Conservation (phyloP, 2,797 vertebrate genomes). For the Chelmon rostratus region DNA sequence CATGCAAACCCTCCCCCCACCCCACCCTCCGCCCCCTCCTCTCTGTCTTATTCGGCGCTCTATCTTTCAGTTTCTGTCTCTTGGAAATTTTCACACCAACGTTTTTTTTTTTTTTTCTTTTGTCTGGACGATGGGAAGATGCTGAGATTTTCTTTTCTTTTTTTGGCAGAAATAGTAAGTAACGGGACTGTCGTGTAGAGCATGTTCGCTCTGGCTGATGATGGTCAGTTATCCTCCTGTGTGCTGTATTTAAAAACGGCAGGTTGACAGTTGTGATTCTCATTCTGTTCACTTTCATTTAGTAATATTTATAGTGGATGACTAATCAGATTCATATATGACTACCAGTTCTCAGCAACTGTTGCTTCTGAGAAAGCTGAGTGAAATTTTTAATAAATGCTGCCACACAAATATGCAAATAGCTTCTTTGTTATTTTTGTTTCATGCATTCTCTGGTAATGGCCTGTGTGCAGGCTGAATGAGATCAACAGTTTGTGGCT, state of each 20-base stretch:
- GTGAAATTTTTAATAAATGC: slow-evolving; percentile 42
- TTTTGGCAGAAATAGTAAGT: slow-evolving; percentile 21
- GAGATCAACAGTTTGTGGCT: slow-evolving; percentile 5
- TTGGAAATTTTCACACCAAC: slow-evolving; percentile 36
- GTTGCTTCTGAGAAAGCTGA: slow-evolving; percentile 59
- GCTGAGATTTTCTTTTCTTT: slow-evolving; percentile 9
- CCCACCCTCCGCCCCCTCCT: slow-evolving; percentile 33
- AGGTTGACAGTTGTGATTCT: slow-evolving; percentile 53
- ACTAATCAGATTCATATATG: slow-evolving; percentile 65
- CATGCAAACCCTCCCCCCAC: slow-evolving; percentile 20
- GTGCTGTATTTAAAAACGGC: slow-evolving; percentile 21
- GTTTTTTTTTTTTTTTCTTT: slow-evolving; percentile 41
- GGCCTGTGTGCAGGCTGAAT: background rate
- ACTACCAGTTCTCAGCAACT: slow-evolving; percentile 55
- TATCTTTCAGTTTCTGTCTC: slow-evolving; percentile 33
- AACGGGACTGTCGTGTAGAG: slow-evolving; percentile 7
- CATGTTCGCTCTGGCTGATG: slow-evolving; percentile 20
- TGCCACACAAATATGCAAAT: slow-evolving; percentile 40
- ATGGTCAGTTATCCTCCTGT: slow-evolving; percentile 22
- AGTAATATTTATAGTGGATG: slow-evolving; percentile 66
- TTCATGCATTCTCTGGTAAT: slow-evolving; percentile 10
- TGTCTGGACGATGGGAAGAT: slow-evolving; percentile 1
- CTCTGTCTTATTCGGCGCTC: slow-evolving; percentile 36
- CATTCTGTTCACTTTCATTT: slow-evolving; percentile 62
- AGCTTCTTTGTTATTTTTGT: slow-evolving; percentile 46